Percentiles rank a stretch among this genome's conserved stretches.
phyloP scores from a whole-genome alignment of 2,113 vertebrate species.

The Charina bottae region DNA sequence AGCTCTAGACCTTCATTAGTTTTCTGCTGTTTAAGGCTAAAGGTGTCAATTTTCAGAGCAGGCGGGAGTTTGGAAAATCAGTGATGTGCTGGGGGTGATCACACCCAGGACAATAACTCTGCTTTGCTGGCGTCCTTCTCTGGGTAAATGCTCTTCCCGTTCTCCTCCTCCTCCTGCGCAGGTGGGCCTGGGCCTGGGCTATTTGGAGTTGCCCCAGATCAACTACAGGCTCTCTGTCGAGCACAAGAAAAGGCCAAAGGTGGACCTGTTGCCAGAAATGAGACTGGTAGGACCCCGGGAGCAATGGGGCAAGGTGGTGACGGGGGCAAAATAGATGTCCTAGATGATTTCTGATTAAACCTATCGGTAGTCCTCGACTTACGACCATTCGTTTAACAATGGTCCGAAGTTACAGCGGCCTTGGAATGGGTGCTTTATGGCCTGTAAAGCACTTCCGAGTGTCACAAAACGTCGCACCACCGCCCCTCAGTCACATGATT shows the following conservation, averaged over 20 bases:
- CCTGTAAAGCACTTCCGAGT: no score
- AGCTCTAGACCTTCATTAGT: no score
- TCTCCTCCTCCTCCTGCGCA: constrained; percentile 45
- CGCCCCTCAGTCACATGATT: no score
- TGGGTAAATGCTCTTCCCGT: rapidly evolving
- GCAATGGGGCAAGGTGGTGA: no score
- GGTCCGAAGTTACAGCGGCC: no score
- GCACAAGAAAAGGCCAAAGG: constrained; percentile 89
- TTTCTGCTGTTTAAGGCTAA: neutral
- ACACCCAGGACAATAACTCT: neutral
- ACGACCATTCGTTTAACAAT: no score
- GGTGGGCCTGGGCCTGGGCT: constrained; percentile 95
- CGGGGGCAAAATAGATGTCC: neutral
- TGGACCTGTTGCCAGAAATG: constrained; percentile 89
- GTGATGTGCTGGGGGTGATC: neutral
- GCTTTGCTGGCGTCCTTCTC: no score
- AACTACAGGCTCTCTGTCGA: constrained; percentile 98
- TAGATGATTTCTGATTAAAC: neutral
- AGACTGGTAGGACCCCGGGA: constrained; percentile 80
- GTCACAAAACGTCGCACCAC: no score
- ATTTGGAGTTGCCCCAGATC: constrained; percentile 96
- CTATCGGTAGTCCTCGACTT: no score
- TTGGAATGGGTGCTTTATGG: no score
- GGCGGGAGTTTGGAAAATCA: neutral
- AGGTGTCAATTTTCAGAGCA: neutral